Evolutionary conservation across 2,113 vertebrate species (phyloP), one percentile per base, ranked within the genome.

Genomic region (Coryphaenoides rupestris): DNA sequence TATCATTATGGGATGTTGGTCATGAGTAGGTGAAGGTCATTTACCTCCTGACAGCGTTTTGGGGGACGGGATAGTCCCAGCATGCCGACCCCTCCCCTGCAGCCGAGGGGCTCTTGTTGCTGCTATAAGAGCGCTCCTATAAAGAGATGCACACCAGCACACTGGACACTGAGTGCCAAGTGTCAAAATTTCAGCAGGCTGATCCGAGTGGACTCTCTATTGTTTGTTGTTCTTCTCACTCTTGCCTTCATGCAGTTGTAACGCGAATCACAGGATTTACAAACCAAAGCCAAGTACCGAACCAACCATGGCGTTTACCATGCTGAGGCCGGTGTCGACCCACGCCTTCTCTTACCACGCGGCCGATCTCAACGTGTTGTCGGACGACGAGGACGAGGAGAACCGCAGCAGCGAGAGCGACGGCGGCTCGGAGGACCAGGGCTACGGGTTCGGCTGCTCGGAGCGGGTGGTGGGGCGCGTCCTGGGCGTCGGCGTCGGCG

Each of bases 401-500:
- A n/a, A n/a, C n/a, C n/a, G n/a, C 84, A 90, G 91, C 6, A 94
- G 93, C 72, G 94, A 93, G 82, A 95, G 94, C 81, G 93, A 94
- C 68, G 90, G 90, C 21, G 13, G 33, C 58, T 93, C 92, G 5
- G 93, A 95, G 5, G 93, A 95, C 54, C 93, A 93, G 82, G 94
- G 94, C 80, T 92, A 94, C 68, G 90, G 90, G 21, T 90, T n/a
- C n/a, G n/a, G 90, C 33, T 40, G 33, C 56, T 93, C 92, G 5
- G 93, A 95, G 54, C 93, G 90, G 84, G 91, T 82, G 69, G 63
- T 84, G 71, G 70, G 87, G 28, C 19, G 84, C 89, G 69, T 17
- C 84, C 21, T 21, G 21, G 19, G 19, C 21, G 21, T 9, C 21
- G 89, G 89, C 55, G 77, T 87, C 21, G 60, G 67, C 70, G 89